Percentiles rank a stretch among this genome's conserved stretches.
Evolutionary conservation across 2,797 vertebrate genomes (phyloP).

Genomic region (Acanthornis magna): DNA sequence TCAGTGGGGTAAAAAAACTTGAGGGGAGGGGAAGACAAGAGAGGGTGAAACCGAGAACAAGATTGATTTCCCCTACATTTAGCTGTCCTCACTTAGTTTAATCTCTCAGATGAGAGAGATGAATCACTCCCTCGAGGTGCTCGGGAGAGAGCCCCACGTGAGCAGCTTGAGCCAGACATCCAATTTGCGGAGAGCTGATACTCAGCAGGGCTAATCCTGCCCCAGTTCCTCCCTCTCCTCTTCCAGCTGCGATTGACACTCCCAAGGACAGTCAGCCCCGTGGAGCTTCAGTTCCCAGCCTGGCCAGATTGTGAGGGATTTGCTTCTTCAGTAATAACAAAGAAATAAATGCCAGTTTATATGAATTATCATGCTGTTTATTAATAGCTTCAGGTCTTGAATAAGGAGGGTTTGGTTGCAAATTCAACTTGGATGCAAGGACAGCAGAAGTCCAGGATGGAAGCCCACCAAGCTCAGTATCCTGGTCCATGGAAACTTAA

Average conservation of each 20-base stretch:
- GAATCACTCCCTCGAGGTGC: neutral
- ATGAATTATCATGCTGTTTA: neutral
- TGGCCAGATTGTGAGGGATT: neutral
- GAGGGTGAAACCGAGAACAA: neutral
- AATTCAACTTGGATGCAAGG: neutral
- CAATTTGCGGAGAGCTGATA: neutral
- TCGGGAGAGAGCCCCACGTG: neutral
- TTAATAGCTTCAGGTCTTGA: neutral
- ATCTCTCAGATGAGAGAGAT: neutral
- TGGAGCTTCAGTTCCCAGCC: neutral
- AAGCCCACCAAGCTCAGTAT: neutral
- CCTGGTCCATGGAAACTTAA: neutral
- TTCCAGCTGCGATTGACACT: neutral
- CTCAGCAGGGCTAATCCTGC: neutral
- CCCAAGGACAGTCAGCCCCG: accelerated
- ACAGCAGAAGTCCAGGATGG: neutral
- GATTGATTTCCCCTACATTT: neutral
- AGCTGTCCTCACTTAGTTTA: constrained; percentile 14
- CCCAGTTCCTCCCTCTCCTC: neutral
- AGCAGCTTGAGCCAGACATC: neutral
- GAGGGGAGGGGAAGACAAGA: neutral
- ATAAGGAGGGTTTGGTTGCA: neutral
- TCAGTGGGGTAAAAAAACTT: neutral
- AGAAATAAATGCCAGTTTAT: neutral
- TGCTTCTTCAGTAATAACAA: neutral